Percentiles rank a stretch among this genome's conserved stretches.
Conservation (phyloP, 1,140 invertebrate genomes). For the Heliconius congener region DNA sequence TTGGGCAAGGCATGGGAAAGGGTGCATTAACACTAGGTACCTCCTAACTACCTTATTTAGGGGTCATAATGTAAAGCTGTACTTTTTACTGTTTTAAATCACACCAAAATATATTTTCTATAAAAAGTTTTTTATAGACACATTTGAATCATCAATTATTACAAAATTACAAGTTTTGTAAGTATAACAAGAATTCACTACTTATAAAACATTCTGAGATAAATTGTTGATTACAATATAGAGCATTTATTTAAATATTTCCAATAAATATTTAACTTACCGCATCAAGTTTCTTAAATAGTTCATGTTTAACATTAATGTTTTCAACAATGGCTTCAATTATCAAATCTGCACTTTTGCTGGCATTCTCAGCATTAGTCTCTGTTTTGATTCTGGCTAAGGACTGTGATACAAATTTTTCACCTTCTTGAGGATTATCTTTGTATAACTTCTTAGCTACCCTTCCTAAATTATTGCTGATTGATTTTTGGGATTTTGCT, state of each 20-base stretch:
- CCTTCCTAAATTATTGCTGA: slow-evolving; percentile 86
- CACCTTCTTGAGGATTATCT: slow-evolving; percentile 83
- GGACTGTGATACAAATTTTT: slow-evolving; percentile 86
- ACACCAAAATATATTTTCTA: too few relatives aligned
- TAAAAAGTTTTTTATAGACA: too few relatives aligned
- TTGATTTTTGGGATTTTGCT: slow-evolving; percentile 86
- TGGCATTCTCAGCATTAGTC: slow-evolving; percentile 83
- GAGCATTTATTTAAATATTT: background rate
- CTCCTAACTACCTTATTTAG: too few relatives aligned
- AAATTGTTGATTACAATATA: too few relatives aligned
- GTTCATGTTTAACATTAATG: slow-evolving; percentile 88
- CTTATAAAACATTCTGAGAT: too few relatives aligned
- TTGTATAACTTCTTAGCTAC: slow-evolving; percentile 92
- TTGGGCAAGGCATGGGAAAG: too few relatives aligned
- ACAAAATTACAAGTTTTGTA: too few relatives aligned
- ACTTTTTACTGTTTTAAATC: too few relatives aligned
- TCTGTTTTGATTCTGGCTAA: slow-evolving; percentile 83
- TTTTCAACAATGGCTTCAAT: slow-evolving; percentile 95
- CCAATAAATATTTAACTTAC: slow-evolving; percentile 50
- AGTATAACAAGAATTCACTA: too few relatives aligned
- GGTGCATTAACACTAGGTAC: too few relatives aligned
- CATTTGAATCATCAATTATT: too few relatives aligned
- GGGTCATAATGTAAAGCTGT: too few relatives aligned
- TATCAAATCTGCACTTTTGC: slow-evolving; percentile 88
- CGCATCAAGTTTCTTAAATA: slow-evolving; percentile 86